These are phyloP conservation scores for Centrocercus urophasianus DNA, from an alignment of 2,113 vertebrate species.

Conservation along the genomic window DNA sequence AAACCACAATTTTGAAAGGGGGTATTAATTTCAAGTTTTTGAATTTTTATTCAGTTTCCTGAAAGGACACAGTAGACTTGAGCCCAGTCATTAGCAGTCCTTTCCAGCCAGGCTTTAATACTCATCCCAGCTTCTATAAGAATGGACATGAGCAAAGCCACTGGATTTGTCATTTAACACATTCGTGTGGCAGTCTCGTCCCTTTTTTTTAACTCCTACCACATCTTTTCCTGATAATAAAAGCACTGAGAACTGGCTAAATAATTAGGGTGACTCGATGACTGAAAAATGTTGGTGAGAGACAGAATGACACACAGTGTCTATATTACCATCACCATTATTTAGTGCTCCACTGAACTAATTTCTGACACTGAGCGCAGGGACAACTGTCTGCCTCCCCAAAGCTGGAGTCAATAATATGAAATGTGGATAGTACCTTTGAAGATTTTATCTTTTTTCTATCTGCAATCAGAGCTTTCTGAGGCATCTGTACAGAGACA, in stretches of 20 bases:
- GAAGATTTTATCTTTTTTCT: background rate
- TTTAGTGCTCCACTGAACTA: background rate
- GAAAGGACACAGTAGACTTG: background rate
- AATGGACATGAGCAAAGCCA: background rate
- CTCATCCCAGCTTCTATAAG: background rate
- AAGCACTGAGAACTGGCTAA: background rate
- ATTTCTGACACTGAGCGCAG: background rate
- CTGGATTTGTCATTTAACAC: background rate
- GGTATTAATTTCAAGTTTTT: background rate
- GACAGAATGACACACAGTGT: background rate
- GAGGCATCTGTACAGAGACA: background rate
- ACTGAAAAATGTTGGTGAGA: background rate
- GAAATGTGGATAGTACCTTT: background rate
- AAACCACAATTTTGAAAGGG: background rate
- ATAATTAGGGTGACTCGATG: background rate
- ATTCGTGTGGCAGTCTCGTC: background rate
- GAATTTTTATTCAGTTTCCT: background rate
- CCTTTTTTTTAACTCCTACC: background rate
- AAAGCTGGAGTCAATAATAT: background rate
- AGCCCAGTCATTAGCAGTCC: background rate
- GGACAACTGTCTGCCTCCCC: background rate
- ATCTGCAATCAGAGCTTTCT: background rate
- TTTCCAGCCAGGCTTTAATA: background rate
- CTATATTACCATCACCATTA: background rate
- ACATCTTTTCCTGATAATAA: background rate